phyloP scores from a whole-genome alignment of 2,113 vertebrate species.

The Hoplias malabaricus region DNA sequence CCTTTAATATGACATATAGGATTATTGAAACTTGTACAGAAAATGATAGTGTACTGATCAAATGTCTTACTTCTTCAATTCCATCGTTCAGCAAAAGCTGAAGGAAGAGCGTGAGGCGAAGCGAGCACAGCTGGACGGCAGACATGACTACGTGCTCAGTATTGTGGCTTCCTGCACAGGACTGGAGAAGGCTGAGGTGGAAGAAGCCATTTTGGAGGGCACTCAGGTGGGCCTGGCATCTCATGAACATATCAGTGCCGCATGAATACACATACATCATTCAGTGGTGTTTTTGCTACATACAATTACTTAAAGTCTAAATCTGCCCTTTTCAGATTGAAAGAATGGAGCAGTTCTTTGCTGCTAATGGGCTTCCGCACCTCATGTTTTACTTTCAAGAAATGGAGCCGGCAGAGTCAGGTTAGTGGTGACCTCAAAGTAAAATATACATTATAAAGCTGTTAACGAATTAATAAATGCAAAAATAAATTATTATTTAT shows the following conservation, averaged over 20 bases:
- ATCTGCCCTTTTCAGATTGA: slow-evolving; percentile 78
- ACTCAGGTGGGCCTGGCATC: slow-evolving; percentile 73
- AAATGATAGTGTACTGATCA: too few relatives aligned
- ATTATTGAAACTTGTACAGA: too few relatives aligned
- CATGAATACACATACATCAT: background rate
- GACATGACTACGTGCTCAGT: slow-evolving; percentile 85
- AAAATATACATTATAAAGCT: too few relatives aligned
- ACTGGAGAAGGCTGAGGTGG: slow-evolving; percentile 83
- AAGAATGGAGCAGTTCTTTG: slow-evolving; percentile 87
- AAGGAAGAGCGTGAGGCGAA: slow-evolving; percentile 91
- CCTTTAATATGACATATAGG: too few relatives aligned
- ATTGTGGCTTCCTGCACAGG: slow-evolving; percentile 82
- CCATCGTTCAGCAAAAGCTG: slow-evolving; percentile 84
- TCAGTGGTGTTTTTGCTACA: background rate
- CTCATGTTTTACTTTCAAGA: slow-evolving; percentile 93
- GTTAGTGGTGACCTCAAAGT: slow-evolving; percentile 60
- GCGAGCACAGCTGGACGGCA: slow-evolving; percentile 81
- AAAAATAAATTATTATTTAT: too few relatives aligned
- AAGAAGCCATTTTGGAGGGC: slow-evolving; percentile 89
- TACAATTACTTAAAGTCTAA: background rate
- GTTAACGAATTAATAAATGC: too few relatives aligned
- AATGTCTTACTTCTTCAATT: background rate
- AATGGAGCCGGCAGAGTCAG: slow-evolving; percentile 74
- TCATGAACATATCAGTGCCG: background rate
- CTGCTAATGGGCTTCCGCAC: slow-evolving; percentile 76